Conservation (phyloP, 2,113 vertebrate genomes). For the Melanocharis versteri region DNA sequence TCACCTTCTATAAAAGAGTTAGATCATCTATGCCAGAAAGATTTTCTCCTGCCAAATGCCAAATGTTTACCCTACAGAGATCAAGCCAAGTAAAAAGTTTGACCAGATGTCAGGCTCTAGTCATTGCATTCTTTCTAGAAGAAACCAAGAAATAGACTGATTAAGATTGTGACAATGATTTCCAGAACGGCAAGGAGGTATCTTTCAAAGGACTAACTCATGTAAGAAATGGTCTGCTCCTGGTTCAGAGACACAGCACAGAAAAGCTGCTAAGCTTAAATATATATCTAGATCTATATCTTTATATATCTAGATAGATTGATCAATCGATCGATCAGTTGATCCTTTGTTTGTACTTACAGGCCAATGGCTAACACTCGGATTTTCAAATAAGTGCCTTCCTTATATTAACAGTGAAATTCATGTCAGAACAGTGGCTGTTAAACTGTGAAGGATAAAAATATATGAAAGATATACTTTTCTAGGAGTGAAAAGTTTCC, state of each 20-base stretch:
- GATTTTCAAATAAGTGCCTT: slow-evolving; percentile 30
- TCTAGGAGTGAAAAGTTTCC: neutral
- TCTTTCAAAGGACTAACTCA: neutral
- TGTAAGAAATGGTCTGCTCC: neutral
- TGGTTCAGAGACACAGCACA: neutral
- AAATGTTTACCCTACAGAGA: neutral
- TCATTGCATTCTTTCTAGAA: neutral
- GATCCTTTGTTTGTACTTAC: neutral
- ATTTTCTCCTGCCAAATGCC: neutral
- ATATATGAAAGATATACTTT: neutral
- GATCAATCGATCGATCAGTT: neutral
- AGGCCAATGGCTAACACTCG: neutral
- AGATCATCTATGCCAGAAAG: neutral
- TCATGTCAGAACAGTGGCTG: neutral
- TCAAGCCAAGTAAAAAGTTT: neutral
- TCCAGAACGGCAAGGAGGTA: neutral
- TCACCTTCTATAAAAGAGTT: neutral
- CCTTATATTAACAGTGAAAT: neutral
- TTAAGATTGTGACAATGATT: neutral
- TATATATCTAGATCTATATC: neutral
- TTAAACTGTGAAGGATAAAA: slow-evolving; percentile 25
- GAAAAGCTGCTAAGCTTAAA: neutral
- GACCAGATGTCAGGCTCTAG: neutral
- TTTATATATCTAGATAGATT: neutral
- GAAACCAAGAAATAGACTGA: neutral